phyloP scores from a whole-genome alignment of 2,797 vertebrate genomes.

The Bovichtus variegatus region DNA sequence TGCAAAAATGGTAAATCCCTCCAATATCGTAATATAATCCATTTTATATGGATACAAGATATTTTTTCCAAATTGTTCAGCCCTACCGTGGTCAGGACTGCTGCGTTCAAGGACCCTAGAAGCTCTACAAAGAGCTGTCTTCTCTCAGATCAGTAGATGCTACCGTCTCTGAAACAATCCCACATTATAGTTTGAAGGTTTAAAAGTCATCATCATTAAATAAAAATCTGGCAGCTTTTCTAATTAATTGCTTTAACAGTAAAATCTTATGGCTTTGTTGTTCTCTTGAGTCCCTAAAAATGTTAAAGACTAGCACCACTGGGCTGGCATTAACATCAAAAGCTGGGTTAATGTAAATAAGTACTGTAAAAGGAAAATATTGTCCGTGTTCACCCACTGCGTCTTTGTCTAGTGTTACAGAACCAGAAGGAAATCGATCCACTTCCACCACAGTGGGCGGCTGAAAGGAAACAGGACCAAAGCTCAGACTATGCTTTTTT shows the following conservation, averaged over 20 bases:
- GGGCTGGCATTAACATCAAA: slow-evolving; percentile 64
- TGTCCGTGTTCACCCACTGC: slow-evolving; percentile 55
- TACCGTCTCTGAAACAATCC: slow-evolving; percentile 76
- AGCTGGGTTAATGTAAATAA: slow-evolving; percentile 58
- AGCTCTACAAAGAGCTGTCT: slow-evolving; percentile 59
- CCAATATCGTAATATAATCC: too few species aligned
- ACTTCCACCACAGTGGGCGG: slow-evolving; percentile 62
- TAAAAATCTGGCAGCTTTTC: slow-evolving; percentile 13
- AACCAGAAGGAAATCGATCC: slow-evolving; percentile 66
- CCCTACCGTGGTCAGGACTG: slow-evolving; percentile 20
- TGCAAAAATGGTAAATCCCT: too few species aligned
- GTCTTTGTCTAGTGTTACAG: slow-evolving; percentile 64
- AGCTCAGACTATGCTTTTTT: slow-evolving; percentile 33
- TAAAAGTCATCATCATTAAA: slow-evolving; percentile 19
- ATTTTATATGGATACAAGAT: too few species aligned
- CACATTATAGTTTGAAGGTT: slow-evolving; percentile 24
- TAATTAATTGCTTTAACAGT: slow-evolving; percentile 16
- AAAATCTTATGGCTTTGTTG: slow-evolving; percentile 35
- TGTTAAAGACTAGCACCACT: slow-evolving; percentile 72
- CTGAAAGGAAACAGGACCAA: slow-evolving; percentile 56
- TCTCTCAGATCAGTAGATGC: slow-evolving; percentile 81
- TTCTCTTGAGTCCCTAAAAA: slow-evolving; percentile 49
- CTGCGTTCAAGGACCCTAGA: slow-evolving; percentile 58
- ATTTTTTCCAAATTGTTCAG: too few species aligned
- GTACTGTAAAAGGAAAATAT: slow-evolving; percentile 36